These are phyloP conservation scores for Zaprionus tsacasi DNA, from an alignment of 1,140 invertebrate genomes.

Conservation along the genomic window DNA sequence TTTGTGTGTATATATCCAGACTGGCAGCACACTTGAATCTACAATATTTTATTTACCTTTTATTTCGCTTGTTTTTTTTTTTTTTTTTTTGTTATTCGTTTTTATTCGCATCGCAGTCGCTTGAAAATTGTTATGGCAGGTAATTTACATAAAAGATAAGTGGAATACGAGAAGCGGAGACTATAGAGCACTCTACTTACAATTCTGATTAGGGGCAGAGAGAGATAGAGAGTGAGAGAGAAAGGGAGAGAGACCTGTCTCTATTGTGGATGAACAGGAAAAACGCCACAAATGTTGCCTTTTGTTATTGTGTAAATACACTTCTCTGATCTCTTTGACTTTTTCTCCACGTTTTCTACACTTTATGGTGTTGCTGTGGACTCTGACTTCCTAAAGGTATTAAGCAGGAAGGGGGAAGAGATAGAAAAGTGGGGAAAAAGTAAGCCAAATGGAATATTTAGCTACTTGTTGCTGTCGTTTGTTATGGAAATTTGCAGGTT, in stretches of 20 bases:
- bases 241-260: slow-evolving; percentile 57
- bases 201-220: slow-evolving; percentile 63
- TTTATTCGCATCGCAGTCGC: slow-evolving; percentile 55
- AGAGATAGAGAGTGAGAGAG: neutral
- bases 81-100: slow-evolving; percentile 22
- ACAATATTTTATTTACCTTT: slow-evolving; percentile 32
- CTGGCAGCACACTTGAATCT: slow-evolving; percentile 41
- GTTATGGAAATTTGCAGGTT: slow-evolving; percentile 75
- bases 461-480: slow-evolving; percentile 71
- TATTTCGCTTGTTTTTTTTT: slow-evolving; percentile 42
- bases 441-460: slow-evolving; percentile 13
- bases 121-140: slow-evolving; percentile 75
- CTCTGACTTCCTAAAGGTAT: slow-evolving; percentile 78
- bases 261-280: slow-evolving; percentile 55
- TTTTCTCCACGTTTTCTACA: slow-evolving; percentile 29
- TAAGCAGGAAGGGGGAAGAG: slow-evolving; percentile 42
- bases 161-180: slow-evolving; percentile 37
- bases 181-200: slow-evolving; percentile 61
- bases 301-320: slow-evolving; percentile 70
- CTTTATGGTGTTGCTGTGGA: slow-evolving; percentile 24
- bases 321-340: slow-evolving; percentile 47
- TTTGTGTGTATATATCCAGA: slow-evolving; percentile 42
- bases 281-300: slow-evolving; percentile 63
- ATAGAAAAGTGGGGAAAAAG: slow-evolving; percentile 19
- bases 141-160: slow-evolving; percentile 81